phyloP scores from a whole-genome alignment of 2,888 invertebrate genomes.

The Xanthia icteritia region DNA sequence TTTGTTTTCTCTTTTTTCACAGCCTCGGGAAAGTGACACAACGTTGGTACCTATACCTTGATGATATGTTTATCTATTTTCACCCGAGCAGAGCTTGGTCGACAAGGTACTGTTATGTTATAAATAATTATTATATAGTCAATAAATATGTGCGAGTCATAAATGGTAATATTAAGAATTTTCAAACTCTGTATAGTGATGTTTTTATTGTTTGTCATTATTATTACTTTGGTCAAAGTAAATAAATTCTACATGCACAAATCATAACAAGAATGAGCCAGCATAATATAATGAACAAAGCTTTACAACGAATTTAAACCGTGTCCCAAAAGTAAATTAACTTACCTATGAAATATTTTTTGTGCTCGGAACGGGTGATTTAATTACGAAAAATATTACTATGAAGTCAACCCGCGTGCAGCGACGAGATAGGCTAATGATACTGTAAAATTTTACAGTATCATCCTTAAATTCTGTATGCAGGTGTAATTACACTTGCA shows the following conservation, averaged over 20 bases:
- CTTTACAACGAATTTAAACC: slow-evolving; percentile 35
- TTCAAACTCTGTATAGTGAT: not conserved
- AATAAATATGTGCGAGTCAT: not conserved
- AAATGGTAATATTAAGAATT: not conserved
- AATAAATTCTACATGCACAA: slow-evolving; percentile 9
- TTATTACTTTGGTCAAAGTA: not conserved
- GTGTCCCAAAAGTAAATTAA: slow-evolving; percentile 17
- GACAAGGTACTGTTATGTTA: not conserved
- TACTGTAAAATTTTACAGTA: slow-evolving; percentile 17
- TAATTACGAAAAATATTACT: slow-evolving; percentile 15
- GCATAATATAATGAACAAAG: slow-evolving; percentile 47
- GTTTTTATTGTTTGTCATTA: not conserved
- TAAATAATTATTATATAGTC: not conserved
- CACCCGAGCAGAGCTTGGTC: too few species aligned
- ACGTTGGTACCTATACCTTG: too few species aligned
- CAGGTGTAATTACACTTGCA: not conserved
- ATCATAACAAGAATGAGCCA: slow-evolving; percentile 21
- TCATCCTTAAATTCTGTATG: too few species aligned
- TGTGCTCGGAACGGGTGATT: slow-evolving; percentile 10
- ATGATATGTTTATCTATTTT: too few species aligned
- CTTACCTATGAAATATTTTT: not conserved
- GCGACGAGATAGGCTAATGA: not conserved
- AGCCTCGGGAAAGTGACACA: too few species aligned
- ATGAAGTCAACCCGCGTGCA: not conserved
- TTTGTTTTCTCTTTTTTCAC: too few species aligned